Percentiles rank a stretch among this genome's conserved stretches.
Conservation (phyloP, 2,797 vertebrate species). For the Hyperoplus lanceolatus region DNA sequence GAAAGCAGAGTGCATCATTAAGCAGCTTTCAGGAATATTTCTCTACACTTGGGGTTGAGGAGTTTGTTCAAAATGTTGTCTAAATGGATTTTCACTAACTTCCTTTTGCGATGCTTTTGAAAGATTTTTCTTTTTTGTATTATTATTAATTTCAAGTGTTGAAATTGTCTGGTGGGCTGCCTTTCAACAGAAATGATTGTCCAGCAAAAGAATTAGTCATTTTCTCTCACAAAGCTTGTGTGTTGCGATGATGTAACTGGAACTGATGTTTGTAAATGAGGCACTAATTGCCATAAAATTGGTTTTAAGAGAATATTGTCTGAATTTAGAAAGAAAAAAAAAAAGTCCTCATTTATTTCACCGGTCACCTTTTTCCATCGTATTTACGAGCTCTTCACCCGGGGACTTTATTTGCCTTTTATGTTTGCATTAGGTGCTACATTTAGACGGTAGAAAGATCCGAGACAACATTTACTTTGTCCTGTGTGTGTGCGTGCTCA, state of each 20-base stretch:
- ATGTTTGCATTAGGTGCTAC: constrained; percentile 75
- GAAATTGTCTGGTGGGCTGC: constrained; percentile 58
- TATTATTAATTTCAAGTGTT: constrained; percentile 50
- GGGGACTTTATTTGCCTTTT: constrained; percentile 61
- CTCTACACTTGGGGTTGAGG: constrained; percentile 49
- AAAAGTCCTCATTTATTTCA: constrained; percentile 46
- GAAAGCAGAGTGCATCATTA: constrained; percentile 45
- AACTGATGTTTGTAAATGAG: constrained; percentile 76
- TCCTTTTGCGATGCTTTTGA: constrained; percentile 27
- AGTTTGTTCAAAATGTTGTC: constrained; percentile 58
- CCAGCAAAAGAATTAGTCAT: constrained; percentile 56
- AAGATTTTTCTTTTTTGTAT: constrained; percentile 18
- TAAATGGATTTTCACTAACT: constrained; percentile 55
- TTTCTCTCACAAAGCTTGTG: constrained; percentile 52
- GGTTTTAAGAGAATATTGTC: constrained; percentile 64
- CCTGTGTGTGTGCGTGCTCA: constrained; percentile 25
- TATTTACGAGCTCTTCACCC: constrained; percentile 41
- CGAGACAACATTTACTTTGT: constrained; percentile 53
- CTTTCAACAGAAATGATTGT: constrained; percentile 70
- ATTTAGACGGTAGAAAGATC: constrained; percentile 55
- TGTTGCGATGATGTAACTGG: constrained; percentile 67
- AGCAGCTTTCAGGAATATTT: constrained; percentile 46
- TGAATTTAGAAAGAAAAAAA: constrained; percentile 39
- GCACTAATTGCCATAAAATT: constrained; percentile 76
- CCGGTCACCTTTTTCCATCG: constrained; percentile 41